phyloP scores from a whole-genome alignment of 2,888 invertebrate species.

The Mesoligia furuncula region DNA sequence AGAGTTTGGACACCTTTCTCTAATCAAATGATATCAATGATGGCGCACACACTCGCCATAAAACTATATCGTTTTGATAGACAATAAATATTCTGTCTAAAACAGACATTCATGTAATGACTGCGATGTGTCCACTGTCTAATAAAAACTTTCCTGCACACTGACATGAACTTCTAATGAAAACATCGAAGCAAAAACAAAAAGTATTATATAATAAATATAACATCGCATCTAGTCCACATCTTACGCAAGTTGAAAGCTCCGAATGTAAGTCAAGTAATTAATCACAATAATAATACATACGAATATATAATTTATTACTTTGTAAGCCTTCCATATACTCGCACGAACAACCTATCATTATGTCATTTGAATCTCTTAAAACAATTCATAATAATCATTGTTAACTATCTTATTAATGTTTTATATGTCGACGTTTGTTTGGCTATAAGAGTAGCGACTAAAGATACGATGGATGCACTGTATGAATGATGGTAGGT shows the following conservation, averaged over 20 bases:
- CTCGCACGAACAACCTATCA: constrained; percentile 41
- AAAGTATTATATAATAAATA: not conserved
- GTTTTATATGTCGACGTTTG: not conserved
- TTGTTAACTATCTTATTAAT: constrained; percentile 12
- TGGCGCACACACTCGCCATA: not conserved
- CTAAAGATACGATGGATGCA: not conserved
- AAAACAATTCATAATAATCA: constrained; percentile 44
- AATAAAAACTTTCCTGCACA: not conserved
- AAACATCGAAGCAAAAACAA: not conserved
- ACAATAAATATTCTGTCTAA: not conserved
- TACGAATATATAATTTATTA: constrained; percentile 36
- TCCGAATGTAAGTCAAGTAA: constrained; percentile 21
- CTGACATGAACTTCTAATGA: not conserved
- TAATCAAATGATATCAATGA: not conserved
- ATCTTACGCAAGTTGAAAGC: constrained; percentile 22
- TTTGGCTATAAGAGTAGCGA: not conserved
- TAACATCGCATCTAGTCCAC: not conserved
- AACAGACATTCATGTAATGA: not conserved
- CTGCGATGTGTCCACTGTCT: not conserved
- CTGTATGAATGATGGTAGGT: too few species aligned
- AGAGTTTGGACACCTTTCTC: not conserved
- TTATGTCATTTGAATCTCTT: constrained; percentile 52
- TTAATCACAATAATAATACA: constrained; percentile 51
- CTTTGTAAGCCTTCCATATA: constrained; percentile 22
- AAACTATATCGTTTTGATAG: not conserved